Percentiles rank a stretch among this genome's conserved stretches.
Conservation (phyloP, 1,140 invertebrate genomes). For the Archivesica marissinica region DNA sequence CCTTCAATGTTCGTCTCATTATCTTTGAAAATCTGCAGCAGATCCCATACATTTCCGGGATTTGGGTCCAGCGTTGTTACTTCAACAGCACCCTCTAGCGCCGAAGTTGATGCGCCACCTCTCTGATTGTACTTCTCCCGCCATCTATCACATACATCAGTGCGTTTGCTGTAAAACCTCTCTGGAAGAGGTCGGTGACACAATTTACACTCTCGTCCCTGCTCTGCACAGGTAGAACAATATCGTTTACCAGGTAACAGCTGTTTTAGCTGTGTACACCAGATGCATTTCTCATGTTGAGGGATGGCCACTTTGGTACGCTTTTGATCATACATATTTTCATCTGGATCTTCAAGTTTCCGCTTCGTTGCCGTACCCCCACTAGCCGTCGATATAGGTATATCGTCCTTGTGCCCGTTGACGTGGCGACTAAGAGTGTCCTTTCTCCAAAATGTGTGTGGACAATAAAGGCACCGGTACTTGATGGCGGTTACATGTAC, state of each 20-base stretch:
- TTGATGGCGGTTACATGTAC: too few relatives aligned
- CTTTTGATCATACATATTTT: too few relatives aligned
- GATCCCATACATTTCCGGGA: not conserved
- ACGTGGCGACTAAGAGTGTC: too few relatives aligned
- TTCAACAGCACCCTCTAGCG: not conserved
- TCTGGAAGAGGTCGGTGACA: conserved; percentile 11
- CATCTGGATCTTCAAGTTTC: too few relatives aligned
- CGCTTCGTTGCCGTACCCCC: too few relatives aligned
- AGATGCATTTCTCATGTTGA: not conserved
- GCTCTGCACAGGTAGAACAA: not conserved
- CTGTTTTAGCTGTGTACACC: not conserved
- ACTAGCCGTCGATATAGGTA: too few relatives aligned
- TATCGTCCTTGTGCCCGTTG: too few relatives aligned
- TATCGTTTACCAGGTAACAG: not conserved
- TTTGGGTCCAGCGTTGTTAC: not conserved
- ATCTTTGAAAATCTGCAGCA: conserved; percentile 4
- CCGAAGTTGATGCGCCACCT: too few relatives aligned
- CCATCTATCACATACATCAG: not conserved
- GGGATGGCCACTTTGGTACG: too few relatives aligned
- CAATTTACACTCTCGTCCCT: not conserved
- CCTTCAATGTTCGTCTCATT: not conserved
- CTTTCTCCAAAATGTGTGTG: too few relatives aligned
- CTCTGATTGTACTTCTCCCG: too few relatives aligned
- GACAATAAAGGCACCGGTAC: too few relatives aligned
- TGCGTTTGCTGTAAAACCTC: not conserved